Conservation (phyloP, 2,888 invertebrate species). For the Diarsia mendica region DNA sequence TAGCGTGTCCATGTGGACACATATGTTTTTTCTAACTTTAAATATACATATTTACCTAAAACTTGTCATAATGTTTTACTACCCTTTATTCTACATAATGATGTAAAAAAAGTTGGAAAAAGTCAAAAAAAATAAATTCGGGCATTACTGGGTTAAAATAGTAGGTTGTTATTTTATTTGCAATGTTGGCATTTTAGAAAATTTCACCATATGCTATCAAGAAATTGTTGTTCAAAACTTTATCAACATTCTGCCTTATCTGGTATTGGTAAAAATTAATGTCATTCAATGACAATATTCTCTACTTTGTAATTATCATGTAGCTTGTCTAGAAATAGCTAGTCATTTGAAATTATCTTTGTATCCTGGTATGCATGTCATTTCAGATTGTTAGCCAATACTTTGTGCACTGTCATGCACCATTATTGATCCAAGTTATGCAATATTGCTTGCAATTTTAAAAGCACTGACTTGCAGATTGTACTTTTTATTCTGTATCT, state of each 20-base stretch:
- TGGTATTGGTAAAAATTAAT: constrained; percentile 31
- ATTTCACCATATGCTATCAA: not conserved
- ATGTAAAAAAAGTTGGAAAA: too few relatives aligned
- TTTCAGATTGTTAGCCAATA: not conserved
- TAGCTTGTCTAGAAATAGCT: constrained; percentile 2
- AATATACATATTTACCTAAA: too few relatives aligned
- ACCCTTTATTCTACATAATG: too few relatives aligned
- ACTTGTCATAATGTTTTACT: too few relatives aligned
- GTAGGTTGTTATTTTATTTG: not conserved
- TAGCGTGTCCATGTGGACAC: too few relatives aligned
- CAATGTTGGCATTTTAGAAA: not conserved
- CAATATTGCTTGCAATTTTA: not conserved
- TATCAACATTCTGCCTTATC: constrained; percentile 40
- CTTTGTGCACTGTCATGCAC: not conserved
- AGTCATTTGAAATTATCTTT: constrained; percentile 4
- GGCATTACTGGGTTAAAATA: too few relatives aligned
- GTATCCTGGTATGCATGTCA: not conserved
- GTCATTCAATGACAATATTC: constrained; percentile 48
- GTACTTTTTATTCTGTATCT: not conserved
- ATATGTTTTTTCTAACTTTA: too few relatives aligned
- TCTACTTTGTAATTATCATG: constrained; percentile 30
- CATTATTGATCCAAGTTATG: constrained; percentile 27
- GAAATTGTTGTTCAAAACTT: constrained; percentile 15
- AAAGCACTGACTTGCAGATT: not conserved
- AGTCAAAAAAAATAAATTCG: too few relatives aligned